A percentile compares a stretch with the other conserved stretches of the same genome.
phyloP scores from a whole-genome alignment of 2,888 invertebrate species.

The Caenorhabditis afra region DNA sequence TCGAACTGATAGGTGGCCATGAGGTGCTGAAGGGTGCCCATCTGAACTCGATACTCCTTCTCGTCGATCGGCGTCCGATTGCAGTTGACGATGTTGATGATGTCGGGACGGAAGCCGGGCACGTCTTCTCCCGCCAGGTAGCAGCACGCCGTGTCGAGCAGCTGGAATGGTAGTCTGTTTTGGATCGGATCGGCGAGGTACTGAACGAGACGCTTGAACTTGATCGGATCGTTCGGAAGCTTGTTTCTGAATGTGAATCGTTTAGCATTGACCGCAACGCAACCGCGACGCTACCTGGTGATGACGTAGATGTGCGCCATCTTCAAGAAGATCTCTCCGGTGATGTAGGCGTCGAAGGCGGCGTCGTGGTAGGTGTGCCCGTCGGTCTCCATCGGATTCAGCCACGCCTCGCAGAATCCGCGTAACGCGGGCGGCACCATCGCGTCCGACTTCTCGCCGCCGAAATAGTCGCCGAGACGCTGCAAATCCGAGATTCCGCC shows the following conservation, averaged over 20 bases:
- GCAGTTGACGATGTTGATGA: constrained; percentile 32
- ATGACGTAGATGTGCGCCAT: constrained; percentile 39
- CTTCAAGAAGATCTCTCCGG: constrained; percentile 53
- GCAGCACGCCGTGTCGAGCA: constrained; percentile 44
- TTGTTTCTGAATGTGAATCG: constrained; percentile 8
- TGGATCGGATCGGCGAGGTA: constrained; percentile 11
- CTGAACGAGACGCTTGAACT: constrained; percentile 33
- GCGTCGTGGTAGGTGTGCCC: constrained; percentile 49
- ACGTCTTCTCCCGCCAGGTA: constrained; percentile 26
- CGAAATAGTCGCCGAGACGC: constrained; percentile 40
- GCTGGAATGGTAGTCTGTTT: constrained; percentile 45
- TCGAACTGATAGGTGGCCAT: constrained; percentile 45
- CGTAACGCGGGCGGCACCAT: constrained; percentile 41
- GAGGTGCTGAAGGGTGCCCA: constrained; percentile 4
- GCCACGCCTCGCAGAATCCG: constrained; percentile 29
- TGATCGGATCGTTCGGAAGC: constrained; percentile 16
- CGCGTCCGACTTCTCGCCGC: constrained; percentile 22
- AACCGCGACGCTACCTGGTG: too few relatives aligned
- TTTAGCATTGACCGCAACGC: too few relatives aligned
- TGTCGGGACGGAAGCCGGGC: constrained; percentile 36
- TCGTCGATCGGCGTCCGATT: constrained; percentile 22
- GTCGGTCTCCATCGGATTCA: constrained; percentile 27
- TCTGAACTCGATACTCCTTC: constrained; percentile 5
- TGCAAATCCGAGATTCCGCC: constrained; percentile 24
- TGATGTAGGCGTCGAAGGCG: constrained; percentile 44